Conservation (phyloP, 2,888 invertebrate species). For the Athalia cordata region DNA sequence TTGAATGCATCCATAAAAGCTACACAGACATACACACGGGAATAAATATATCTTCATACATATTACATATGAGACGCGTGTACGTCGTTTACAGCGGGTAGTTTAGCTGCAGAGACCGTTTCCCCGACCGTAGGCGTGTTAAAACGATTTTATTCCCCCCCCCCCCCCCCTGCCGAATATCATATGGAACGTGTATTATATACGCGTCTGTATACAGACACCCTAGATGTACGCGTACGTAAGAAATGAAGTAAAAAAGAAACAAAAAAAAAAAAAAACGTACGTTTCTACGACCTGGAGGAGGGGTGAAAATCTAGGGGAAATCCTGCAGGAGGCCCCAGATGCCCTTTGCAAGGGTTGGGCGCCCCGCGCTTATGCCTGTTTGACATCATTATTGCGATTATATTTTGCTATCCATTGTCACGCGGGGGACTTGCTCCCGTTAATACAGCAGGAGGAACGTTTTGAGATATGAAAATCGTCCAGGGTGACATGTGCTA, state of each 20-base stretch:
- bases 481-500: constrained; percentile 27
- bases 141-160: constrained; percentile 60
- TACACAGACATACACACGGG: constrained; percentile 31
- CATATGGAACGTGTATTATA: too few relatives aligned
- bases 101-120: constrained; percentile 35
- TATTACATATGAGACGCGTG: background rate
- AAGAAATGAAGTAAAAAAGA: background rate
- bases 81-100: constrained; percentile 6
- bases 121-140: constrained; percentile 64
- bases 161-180: background rate
- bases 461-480: constrained; percentile 37
- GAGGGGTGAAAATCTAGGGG: constrained; percentile 49
- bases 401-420: constrained; percentile 42
- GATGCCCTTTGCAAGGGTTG: constrained; percentile 59
- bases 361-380: constrained; percentile 57
- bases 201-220: background rate
- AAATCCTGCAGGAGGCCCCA: constrained; percentile 45
- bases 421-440: background rate
- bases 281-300: constrained; percentile 30
- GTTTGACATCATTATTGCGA: constrained; percentile 70
- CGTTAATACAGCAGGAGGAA: constrained; percentile 14
- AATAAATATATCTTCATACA: constrained; percentile 45
- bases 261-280: constrained; percentile 57
- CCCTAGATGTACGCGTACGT: background rate
- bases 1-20: constrained; percentile 50